Evolutionary conservation across 2,797 vertebrate species (phyloP).

Genomic region (Tangara arthus): DNA sequence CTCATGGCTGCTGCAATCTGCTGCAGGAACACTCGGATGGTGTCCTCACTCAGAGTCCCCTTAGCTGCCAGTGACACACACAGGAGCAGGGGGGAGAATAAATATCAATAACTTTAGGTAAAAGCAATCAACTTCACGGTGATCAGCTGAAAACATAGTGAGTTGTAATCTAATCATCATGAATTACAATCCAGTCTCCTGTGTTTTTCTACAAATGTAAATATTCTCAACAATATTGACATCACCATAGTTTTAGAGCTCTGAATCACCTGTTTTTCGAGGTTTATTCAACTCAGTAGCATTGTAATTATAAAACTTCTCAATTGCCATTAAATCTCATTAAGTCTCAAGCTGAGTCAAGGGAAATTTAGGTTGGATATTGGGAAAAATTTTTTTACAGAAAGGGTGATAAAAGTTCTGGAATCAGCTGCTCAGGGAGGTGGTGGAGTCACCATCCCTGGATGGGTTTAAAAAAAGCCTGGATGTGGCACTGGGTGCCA

Average conservation of each 20-base stretch:
- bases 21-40: slow-evolving; percentile 92
- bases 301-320: not conserved
- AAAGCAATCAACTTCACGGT: not conserved
- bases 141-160: not conserved
- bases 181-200: not conserved
- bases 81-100: not conserved
- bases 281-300: not conserved
- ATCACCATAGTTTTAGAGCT: not conserved
- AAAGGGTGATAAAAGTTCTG: not conserved
- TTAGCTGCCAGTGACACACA: slow-evolving; percentile 79
- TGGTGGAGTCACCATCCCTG: not conserved
- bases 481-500: not conserved
- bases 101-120: not conserved
- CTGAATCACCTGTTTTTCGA: not conserved
- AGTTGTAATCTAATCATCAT: not conserved
- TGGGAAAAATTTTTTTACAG: not conserved
- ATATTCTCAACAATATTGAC: not conserved
- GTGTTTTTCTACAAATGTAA: not conserved
- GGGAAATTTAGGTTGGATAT: not conserved
- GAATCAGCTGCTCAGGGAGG: not conserved
- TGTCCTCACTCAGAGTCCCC: slow-evolving; percentile 93
- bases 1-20: slow-evolving; percentile 96
- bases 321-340: not conserved
- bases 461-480: not conserved
- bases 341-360: not conserved